phyloP scores from a whole-genome alignment of 2,888 invertebrate species.

The Nymphalis polychloros region DNA sequence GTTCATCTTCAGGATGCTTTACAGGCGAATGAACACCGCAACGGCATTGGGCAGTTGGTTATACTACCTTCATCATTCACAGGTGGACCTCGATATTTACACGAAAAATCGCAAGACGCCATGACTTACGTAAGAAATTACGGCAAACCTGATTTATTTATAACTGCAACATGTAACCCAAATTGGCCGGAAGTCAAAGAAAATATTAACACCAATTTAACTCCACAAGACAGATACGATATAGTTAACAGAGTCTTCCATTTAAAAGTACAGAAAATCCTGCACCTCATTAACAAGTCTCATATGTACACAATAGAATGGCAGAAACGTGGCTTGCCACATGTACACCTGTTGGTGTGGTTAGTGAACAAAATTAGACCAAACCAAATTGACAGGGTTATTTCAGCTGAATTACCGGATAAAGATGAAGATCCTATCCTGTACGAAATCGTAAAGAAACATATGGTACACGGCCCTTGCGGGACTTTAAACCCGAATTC shows the following conservation, averaged over 20 bases:
- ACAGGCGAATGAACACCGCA: slow-evolving; percentile 31
- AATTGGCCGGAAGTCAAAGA: slow-evolving; percentile 36
- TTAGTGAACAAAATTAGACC: slow-evolving; percentile 41
- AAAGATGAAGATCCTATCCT: slow-evolving; percentile 39
- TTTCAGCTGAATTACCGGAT: slow-evolving; percentile 42
- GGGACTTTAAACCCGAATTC: slow-evolving; percentile 37
- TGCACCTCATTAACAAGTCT: slow-evolving; percentile 36
- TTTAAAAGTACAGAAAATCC: slow-evolving; percentile 37
- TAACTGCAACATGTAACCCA: slow-evolving; percentile 34
- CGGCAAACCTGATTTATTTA: slow-evolving; percentile 39
- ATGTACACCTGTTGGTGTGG: slow-evolving; percentile 38
- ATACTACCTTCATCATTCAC: slow-evolving; percentile 38
- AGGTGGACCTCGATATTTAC: slow-evolving; percentile 38
- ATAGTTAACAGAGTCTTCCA: slow-evolving; percentile 39
- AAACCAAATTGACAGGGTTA: slow-evolving; percentile 40
- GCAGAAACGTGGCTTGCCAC: slow-evolving; percentile 42
- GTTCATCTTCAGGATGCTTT: slow-evolving; percentile 35
- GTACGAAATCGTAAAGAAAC: slow-evolving; percentile 38
- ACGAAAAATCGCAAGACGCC: no score
- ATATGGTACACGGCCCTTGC: slow-evolving; percentile 42
- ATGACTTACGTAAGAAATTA: no score
- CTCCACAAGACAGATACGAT: slow-evolving; percentile 38
- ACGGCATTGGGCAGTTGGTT: slow-evolving; percentile 30
- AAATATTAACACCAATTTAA: slow-evolving; percentile 36
- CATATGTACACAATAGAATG: slow-evolving; percentile 40